Base-by-base conservation (phyloP, 2,113 vertebrate genomes). In the Eclectus roratus region DNA sequence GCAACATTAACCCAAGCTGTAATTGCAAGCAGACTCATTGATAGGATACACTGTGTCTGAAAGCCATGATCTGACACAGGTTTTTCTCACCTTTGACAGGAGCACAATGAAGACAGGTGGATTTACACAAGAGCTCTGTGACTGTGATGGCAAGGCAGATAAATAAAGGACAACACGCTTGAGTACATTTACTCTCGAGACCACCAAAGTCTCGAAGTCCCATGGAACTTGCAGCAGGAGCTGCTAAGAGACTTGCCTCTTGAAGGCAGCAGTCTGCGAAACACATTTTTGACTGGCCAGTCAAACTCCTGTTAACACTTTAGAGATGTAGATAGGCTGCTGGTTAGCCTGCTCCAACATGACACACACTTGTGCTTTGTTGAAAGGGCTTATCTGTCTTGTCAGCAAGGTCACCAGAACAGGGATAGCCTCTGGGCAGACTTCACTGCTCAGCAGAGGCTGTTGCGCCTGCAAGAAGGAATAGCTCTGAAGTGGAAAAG, bases 231-330 rank as follows among this genome's bases (percentile, higher is more conserved):
- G 60, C 12, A 28, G 61, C 46, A 85, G 16, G 71, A 81, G 46
- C 47, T 74, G 81, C 53, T 79, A 78, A 72, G 80, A 78, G 49
- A 70, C 29, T 63, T 50, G 37, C 23, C 72, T 37, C 77, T 49
- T 69, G 66, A 56, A 86, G 35, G 68, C 55, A 90, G 83, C 31
- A 69, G 76, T 41, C 84, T 37, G 47, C 96, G 85, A 72, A 93
- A 79, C 47, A 35, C 17, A 12, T 81, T 89, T 91, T 35, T 80
- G 73, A 96, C 77, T 56, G 56, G 61, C 73, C 73, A 84, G 83
- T 92, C 88, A 77, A 96, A 65, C 66, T 85, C 73, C 92, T 92
- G 96, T 96, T 97, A 96, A 93, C 94, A 95, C 86, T 77, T 73
- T 4, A 43, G 77, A 94, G 89, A 89, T 68, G 15, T 16, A 63